These are phyloP conservation scores for Capra hircus DNA, from an alignment of 2,113 vertebrate genomes.

Conservation along the genomic window DNA sequence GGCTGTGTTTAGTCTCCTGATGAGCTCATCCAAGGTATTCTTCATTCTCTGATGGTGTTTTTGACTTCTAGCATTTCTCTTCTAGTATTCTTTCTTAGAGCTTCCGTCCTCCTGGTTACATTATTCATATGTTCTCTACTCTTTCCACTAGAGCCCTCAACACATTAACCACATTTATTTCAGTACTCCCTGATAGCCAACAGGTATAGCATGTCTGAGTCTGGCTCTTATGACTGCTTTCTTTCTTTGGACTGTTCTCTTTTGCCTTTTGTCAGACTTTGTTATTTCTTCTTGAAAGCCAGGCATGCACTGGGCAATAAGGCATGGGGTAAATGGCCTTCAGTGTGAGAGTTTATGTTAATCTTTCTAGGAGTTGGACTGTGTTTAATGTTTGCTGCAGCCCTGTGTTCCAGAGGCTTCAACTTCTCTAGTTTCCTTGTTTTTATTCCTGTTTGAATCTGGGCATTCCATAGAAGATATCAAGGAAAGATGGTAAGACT, in stretches of 20 bases:
- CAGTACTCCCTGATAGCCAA: background rate
- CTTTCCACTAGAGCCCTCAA: background rate
- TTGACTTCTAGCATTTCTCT: background rate
- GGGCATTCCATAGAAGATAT: background rate
- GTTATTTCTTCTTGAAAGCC: background rate
- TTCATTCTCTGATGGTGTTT: background rate
- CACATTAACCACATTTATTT: background rate
- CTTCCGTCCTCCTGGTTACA: background rate
- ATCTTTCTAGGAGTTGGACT: background rate
- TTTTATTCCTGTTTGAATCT: background rate
- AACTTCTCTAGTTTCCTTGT: background rate
- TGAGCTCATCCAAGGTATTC: background rate
- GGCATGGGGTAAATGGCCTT: background rate
- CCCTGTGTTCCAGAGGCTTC: background rate
- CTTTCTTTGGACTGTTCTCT: background rate
- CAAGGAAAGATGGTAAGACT: background rate
- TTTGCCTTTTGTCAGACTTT: background rate
- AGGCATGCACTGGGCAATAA: background rate
- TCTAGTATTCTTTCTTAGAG: background rate
- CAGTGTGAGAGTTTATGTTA: background rate
- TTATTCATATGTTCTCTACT: too few relatives aligned
- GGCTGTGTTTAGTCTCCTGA: background rate
- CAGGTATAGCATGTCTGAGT: background rate
- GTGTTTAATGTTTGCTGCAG: background rate
- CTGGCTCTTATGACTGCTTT: background rate